Conservation (phyloP, 2,888 invertebrate species). For the Rotaria socialis region DNA sequence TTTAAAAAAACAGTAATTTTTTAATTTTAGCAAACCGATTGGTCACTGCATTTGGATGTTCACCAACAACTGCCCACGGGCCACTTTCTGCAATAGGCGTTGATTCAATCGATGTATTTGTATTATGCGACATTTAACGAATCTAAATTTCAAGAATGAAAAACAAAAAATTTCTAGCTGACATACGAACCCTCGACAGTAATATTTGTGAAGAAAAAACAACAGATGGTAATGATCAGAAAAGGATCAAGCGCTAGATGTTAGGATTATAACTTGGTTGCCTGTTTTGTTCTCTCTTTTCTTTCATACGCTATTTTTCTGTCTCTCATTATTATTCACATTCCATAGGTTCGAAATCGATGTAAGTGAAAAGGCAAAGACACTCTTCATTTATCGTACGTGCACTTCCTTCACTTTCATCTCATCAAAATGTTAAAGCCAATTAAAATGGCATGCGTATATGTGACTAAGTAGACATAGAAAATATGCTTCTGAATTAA, state of each 20-base stretch:
- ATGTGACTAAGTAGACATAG: too few species aligned
- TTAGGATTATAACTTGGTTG: background rate
- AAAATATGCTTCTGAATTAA: background rate
- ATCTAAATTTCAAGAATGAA: background rate
- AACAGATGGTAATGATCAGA: background rate
- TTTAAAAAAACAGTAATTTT: background rate
- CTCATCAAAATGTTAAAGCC: too few species aligned
- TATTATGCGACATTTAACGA: background rate
- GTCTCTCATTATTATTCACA: background rate
- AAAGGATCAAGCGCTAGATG: background rate
- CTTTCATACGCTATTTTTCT: too few species aligned
- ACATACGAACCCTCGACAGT: background rate
- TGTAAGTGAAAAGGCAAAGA: background rate
- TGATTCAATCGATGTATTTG: background rate
- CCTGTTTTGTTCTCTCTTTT: background rate
- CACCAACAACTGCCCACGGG: background rate
- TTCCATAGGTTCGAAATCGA: background rate
- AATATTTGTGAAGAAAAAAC: background rate
- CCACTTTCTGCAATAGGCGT: background rate
- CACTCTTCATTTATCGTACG: background rate
- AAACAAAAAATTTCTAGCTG: background rate
- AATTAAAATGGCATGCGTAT: too few species aligned
- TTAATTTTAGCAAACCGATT: background rate
- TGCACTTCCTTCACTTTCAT: background rate
- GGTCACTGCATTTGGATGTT: conserved; percentile 24